Evolutionary conservation across 2,888 invertebrate species (phyloP), one percentile per base, ranked within the genome.

Genomic region (Acanthosoma haemorrhoidale): DNA sequence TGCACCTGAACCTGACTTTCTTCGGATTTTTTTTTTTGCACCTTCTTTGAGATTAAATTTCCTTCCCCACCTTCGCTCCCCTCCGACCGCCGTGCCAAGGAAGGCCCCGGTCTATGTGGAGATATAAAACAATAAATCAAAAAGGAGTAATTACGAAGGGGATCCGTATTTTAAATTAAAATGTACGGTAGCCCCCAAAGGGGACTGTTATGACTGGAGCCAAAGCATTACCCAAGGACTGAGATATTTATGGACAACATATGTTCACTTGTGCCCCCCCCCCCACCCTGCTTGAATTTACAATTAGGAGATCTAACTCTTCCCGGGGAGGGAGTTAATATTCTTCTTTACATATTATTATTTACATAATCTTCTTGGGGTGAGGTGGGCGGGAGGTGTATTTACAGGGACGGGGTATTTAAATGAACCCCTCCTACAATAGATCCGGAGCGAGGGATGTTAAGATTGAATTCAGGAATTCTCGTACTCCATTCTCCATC

Each of bases 241-340:
- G 34, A 25, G 51, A 67, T 67, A 67, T 67, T 67, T 67, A 67
- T 67, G 67, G 67, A 67, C 67, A 67, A 34, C 67, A 67, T 67
- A 67, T 67, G 67, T 67, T 67, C 51, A 11, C 6, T 21, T 9
- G 5, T 18, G 16, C 21, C 25, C 31, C 43, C 31, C 13, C 43
- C 25, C 43, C 32, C 64, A 2, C 41, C 38, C 15, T 41, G 16
- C 57, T 51, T 51, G 67, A 67, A 67, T 67, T 67, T 67, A 57
- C 67, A 67, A 67, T 67, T 64, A 64, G 64, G 63, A 51, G 51
- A 51, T 51, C 51, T 51, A 25, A 51, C 59, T 6, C 36, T 13
- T 36, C 8, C 8, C 29, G 25, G 64, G 39, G 29, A 2, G 41
- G 29, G 41, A 36, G 38, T 41, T 64, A 64, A 64, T 64, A 41